phyloP scores from a whole-genome alignment of 2,888 invertebrate species.

The Deilephila porcellus region DNA sequence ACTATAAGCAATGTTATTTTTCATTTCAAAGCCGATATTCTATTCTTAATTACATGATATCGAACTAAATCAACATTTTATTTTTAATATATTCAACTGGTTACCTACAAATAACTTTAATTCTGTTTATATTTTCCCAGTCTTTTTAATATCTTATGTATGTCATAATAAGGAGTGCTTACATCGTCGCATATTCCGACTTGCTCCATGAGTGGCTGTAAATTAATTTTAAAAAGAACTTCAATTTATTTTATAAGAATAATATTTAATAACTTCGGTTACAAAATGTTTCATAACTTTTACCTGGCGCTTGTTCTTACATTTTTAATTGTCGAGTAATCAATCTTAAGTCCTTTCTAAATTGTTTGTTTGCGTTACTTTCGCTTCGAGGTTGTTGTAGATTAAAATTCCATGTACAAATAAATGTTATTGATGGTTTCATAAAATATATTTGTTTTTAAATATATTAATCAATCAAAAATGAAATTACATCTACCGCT shows the following conservation, averaged over 20 bases:
- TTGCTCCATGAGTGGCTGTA: neutral
- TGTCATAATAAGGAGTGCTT: neutral
- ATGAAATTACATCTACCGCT: too few relatives aligned
- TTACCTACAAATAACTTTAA: neutral
- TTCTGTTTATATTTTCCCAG: neutral
- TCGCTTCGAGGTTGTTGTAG: neutral
- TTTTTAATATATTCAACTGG: too few relatives aligned
- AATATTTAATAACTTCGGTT: too few relatives aligned
- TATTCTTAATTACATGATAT: too few relatives aligned
- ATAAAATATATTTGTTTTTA: too few relatives aligned
- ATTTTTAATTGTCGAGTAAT: constrained; percentile 1
- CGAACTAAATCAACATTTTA: too few relatives aligned
- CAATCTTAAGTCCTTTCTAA: neutral
- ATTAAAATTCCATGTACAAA: neutral
- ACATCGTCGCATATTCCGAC: neutral
- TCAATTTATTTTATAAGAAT: too few relatives aligned
- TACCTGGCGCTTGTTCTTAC: too few relatives aligned
- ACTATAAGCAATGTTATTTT: neutral
- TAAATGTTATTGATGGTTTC: too few relatives aligned
- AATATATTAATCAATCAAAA: too few relatives aligned
- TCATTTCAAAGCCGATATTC: too few relatives aligned
- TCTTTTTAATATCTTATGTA: constrained; percentile 5
- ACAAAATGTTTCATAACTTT: neutral
- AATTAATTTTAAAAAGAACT: neutral
- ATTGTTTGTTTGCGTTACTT: neutral